Percentiles rank a stretch among this genome's conserved stretches.
Evolutionary conservation across 2,797 vertebrate genomes (phyloP).

Genomic region (Pantherophis alleghaniensis): DNA sequence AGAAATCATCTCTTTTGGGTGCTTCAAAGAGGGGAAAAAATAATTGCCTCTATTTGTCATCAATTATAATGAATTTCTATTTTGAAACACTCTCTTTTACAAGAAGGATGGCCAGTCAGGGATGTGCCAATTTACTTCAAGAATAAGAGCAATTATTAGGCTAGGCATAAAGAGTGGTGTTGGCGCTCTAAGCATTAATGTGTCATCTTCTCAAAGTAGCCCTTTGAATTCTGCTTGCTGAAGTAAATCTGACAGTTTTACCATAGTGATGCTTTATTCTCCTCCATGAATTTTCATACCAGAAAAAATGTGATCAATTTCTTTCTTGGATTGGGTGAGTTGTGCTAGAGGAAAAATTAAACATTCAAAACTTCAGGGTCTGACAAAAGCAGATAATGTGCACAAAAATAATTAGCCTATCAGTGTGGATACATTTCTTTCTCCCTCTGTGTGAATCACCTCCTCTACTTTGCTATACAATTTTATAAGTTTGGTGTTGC

Average conservation of each 20-base stretch:
- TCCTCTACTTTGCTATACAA: not conserved
- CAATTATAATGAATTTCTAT: constrained; percentile 10
- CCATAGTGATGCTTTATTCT: not conserved
- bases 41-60: not conserved
- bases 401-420: not conserved
- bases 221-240: not conserved
- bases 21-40: not conserved
- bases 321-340: not conserved
- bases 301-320: not conserved
- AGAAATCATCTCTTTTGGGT: not conserved
- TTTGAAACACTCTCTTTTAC: not conserved
- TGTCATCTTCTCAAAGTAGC: not conserved
- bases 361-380: not conserved
- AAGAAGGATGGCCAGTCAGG: not conserved
- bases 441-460: not conserved
- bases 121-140: not conserved
- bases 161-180: not conserved
- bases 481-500: not conserved
- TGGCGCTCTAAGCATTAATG: not conserved
- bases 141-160: not conserved
- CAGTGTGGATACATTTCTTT: not conserved
- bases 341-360: not conserved
- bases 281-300: not conserved
- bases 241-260: constrained; percentile 1
- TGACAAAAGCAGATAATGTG: not conserved